phyloP scores from a whole-genome alignment of 37 sponge, comb jelly and placozoan species.

The Theonella swinhoei region DNA sequence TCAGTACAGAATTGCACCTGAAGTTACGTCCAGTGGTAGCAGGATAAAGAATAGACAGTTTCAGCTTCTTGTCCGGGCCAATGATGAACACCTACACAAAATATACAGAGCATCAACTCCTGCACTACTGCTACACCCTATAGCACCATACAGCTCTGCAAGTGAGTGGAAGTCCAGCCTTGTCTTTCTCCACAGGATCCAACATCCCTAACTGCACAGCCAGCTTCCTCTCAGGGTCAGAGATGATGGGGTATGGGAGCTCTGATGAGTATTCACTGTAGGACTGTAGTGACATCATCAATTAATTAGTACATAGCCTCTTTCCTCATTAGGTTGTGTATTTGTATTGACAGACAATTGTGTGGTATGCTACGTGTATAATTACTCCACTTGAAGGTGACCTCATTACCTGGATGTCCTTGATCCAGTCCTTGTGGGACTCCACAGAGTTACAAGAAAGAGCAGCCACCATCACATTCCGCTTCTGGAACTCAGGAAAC shows the following conservation, averaged over 20 bases:
- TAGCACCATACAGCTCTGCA: slow-evolving; percentile 93
- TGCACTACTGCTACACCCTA: too few relatives aligned
- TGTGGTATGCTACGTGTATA: too few relatives aligned
- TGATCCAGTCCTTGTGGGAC: slow-evolving; percentile 75
- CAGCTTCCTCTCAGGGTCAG: slow-evolving; percentile 87
- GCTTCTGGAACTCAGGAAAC: slow-evolving; percentile 82
- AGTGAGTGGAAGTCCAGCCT: slow-evolving; percentile 93
- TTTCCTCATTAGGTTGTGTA: too few relatives aligned
- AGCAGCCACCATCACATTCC: too few relatives aligned
- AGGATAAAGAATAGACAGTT: slow-evolving; percentile 96
- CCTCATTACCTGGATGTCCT: slow-evolving; percentile 79
- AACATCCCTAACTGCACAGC: slow-evolving; percentile 95
- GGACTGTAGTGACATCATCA: slow-evolving; percentile 49
- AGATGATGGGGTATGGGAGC: slow-evolving; percentile 94
- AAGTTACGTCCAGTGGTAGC: slow-evolving; percentile 98
- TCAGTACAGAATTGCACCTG: too few relatives aligned
- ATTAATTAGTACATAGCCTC: too few relatives aligned
- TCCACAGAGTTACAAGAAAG: slow-evolving; percentile 80
- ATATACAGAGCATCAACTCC: too few relatives aligned
- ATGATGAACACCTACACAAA: slow-evolving; percentile 81
- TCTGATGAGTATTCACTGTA: slow-evolving; percentile 16
- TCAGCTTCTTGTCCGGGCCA: slow-evolving; percentile 96
- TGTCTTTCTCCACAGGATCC: slow-evolving; percentile 97
- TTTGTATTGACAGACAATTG: too few relatives aligned
- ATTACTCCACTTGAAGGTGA: too few relatives aligned